Percentiles rank a stretch among this genome's conserved stretches.
Conservation (phyloP, 2,797 vertebrate genomes). For the Cuniculus paca region DNA sequence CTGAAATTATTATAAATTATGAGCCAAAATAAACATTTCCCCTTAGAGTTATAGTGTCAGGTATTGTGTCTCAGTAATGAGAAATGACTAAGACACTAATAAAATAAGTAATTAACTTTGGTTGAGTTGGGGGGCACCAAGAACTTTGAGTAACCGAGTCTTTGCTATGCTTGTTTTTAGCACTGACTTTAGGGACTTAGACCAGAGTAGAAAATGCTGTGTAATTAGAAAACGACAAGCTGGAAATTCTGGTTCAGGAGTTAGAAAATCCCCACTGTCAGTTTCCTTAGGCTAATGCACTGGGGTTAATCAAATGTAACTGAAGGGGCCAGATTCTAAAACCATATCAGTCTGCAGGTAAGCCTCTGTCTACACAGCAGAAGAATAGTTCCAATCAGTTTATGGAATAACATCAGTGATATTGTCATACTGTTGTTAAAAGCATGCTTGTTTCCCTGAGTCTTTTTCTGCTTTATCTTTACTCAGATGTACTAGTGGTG, state of each 20-base stretch:
- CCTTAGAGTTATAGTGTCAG: not conserved
- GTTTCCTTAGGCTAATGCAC: slow-evolving; percentile 39
- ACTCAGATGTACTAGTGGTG: not conserved
- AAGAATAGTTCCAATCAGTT: not conserved
- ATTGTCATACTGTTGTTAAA: slow-evolving; percentile 24
- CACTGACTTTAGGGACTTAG: slow-evolving; percentile 2
- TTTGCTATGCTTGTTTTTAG: slow-evolving; percentile 50
- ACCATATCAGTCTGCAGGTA: not conserved
- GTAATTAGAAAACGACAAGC: slow-evolving; percentile 66
- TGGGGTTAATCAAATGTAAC: not conserved
- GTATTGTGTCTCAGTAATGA: not conserved
- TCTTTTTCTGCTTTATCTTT: slow-evolving; percentile 40
- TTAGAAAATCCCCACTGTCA: slow-evolving; percentile 73
- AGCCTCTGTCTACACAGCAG: not conserved
- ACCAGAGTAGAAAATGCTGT: slow-evolving; percentile 70
- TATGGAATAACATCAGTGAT: not conserved
- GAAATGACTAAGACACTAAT: not conserved
- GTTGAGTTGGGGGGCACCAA: not conserved
- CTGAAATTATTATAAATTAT: not conserved
- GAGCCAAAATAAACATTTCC: not conserved
- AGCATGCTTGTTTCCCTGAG: not conserved
- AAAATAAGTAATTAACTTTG: not conserved
- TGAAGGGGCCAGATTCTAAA: not conserved
- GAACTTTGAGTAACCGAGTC: not conserved
- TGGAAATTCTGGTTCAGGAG: slow-evolving; percentile 72